A percentile compares a stretch with the other conserved stretches of the same genome.
These are phyloP conservation scores for Drosophila trapezifrons DNA, from an alignment of 1,140 invertebrate genomes.

Conservation along the genomic window DNA sequence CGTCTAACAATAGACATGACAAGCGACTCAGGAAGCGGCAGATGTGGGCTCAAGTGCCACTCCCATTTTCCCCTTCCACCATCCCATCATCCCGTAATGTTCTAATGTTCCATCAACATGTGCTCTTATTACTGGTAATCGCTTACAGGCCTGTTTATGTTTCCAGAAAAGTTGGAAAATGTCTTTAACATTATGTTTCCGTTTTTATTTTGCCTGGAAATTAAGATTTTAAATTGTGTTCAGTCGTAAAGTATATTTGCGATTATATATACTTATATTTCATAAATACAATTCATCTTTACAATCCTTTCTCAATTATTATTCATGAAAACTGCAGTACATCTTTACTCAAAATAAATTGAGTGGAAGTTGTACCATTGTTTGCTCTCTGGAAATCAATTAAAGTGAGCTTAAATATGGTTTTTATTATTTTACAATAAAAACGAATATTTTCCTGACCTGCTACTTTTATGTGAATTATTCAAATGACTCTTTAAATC, in stretches of 20 bases:
- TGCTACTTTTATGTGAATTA: not conserved
- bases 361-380: no score
- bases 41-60: constrained; percentile 33
- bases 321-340: not conserved
- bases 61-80: constrained; percentile 1
- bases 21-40: constrained; percentile 30
- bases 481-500: not conserved
- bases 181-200: not conserved
- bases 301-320: not conserved
- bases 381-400: not conserved
- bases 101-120: constrained; percentile 45
- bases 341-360: not conserved
- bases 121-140: constrained; percentile 45
- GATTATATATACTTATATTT: not conserved
- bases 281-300: not conserved
- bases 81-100: constrained; percentile 1
- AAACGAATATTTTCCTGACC: not conserved
- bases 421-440: not conserved
- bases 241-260: no score
- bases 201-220: not conserved
- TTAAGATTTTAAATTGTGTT: not conserved
- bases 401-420: not conserved
- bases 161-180: constrained; percentile 6
- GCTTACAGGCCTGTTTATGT: constrained; percentile 21
- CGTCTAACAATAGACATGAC: constrained; percentile 69